phyloP scores from a whole-genome alignment of 2,113 vertebrate genomes.

The Gallinago jamesoni region DNA sequence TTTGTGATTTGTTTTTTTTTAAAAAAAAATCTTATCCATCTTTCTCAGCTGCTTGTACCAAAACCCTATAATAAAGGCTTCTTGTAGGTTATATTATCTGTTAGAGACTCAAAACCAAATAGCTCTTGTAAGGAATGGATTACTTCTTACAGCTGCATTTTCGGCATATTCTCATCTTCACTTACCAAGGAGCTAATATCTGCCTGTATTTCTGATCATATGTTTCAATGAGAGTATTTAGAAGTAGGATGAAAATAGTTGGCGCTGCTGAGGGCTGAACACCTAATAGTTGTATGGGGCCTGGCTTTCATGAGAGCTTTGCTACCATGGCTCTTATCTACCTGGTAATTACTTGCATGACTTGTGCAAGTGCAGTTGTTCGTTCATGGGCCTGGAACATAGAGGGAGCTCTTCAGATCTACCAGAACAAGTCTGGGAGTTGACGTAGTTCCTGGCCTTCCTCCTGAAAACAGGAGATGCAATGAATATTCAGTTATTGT shows the following conservation, averaged over 20 bases:
- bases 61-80: neutral
- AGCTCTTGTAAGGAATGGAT: neutral
- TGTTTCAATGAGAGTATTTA: neutral
- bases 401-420: slow-evolving; percentile 45
- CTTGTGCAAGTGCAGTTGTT: neutral
- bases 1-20: neutral
- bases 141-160: neutral
- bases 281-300: neutral
- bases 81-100: neutral
- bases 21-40: neutral
- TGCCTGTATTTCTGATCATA: neutral
- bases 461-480: neutral
- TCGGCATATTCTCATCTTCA: fast-evolving
- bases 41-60: neutral
- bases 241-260: neutral
- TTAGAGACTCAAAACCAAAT: neutral
- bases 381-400: neutral
- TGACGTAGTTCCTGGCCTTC: slow-evolving; percentile 30
- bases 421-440: neutral
- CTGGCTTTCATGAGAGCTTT: neutral
- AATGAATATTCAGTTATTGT: neutral
- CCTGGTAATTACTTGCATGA: neutral
- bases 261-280: neutral
- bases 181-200: neutral
- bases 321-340: neutral